phyloP scores from a whole-genome alignment of 1,140 invertebrate species.

The Drosophila pallidifrons region DNA sequence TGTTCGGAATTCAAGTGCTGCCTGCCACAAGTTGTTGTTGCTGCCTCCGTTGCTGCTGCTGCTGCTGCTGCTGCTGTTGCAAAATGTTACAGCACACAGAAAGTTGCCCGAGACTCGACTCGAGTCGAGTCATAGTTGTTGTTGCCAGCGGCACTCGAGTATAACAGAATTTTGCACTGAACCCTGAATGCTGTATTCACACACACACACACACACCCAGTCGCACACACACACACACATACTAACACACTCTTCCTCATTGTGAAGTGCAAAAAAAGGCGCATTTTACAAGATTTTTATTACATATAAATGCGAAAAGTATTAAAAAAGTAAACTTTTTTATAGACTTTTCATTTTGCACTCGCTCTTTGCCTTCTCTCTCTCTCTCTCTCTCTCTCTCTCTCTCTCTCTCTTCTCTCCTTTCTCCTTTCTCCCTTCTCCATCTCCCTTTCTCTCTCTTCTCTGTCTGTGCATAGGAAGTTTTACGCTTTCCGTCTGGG shows the following conservation, averaged over 20 bases:
- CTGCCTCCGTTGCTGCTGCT: conserved; percentile 11
- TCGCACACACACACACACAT: conserved; percentile 17
- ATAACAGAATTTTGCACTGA: conserved; percentile 76
- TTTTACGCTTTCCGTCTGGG: conserved; percentile 74
- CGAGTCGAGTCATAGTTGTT: conserved; percentile 55
- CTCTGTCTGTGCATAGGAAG: conserved; percentile 45
- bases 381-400: too few species aligned
- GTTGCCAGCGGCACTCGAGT: conserved; percentile 61
- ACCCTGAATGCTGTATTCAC: conserved; percentile 58
- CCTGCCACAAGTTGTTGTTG: conserved; percentile 65
- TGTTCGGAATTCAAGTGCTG: conserved; percentile 66
- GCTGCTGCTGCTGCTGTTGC: conserved; percentile 18
- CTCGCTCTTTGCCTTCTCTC: too few species aligned
- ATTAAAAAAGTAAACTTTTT: conserved; percentile 83
- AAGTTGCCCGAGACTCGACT: conserved; percentile 32
- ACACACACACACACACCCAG: conserved; percentile 28
- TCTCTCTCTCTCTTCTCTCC: neutral
- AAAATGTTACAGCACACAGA: conserved; percentile 56
- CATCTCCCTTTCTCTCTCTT: neutral
- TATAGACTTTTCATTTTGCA: conserved; percentile 77
- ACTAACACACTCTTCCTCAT: conserved; percentile 27
- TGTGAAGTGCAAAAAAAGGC: conserved; percentile 79
- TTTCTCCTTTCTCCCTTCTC: too few species aligned
- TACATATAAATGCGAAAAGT: conserved; percentile 81
- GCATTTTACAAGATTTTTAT: conserved; percentile 84